Conservation (phyloP, 2,113 vertebrate species). For the Rhagologus leucostigma region DNA sequence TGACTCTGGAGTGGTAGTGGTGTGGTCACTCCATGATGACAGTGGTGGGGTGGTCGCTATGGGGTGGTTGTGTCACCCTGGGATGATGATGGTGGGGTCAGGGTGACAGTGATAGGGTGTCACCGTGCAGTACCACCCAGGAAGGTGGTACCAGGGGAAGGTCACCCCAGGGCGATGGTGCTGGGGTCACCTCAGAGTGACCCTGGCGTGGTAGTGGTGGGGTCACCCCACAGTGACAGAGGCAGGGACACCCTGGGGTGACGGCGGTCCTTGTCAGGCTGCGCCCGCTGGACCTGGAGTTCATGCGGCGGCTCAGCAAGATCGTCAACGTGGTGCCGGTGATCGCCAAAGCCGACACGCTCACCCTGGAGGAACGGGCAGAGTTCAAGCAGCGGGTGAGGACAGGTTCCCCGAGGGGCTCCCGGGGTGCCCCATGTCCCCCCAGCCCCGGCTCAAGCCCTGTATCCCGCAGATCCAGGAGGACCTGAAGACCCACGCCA, state of each 20-base stretch:
- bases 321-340: conserved; percentile 88
- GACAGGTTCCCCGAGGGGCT: accelerated
- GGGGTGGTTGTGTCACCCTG: neutral
- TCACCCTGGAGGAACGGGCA: conserved; percentile 86
- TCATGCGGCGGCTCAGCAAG: conserved; percentile 84
- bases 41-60: neutral
- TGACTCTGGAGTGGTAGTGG: neutral
- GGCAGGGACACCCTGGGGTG: neutral
- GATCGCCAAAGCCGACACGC: conserved; percentile 87
- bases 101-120: neutral
- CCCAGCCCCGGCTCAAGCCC: neutral
- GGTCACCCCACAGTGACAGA: neutral
- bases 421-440: accelerated
- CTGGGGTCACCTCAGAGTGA: neutral
- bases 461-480: conserved; percentile 80
- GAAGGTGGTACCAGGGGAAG: neutral
- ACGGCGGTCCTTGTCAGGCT: conserved; percentile 67
- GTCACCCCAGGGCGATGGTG: neutral
- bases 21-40: too few relatives aligned
- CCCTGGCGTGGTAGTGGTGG: neutral
- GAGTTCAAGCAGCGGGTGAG: conserved; percentile 87
- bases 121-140: neutral
- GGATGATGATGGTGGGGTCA: neutral
- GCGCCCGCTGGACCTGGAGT: conserved; percentile 86
- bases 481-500: conserved; percentile 82